phyloP scores from a whole-genome alignment of 2,113 vertebrate genomes.

The Oncorhynchus clarkii region DNA sequence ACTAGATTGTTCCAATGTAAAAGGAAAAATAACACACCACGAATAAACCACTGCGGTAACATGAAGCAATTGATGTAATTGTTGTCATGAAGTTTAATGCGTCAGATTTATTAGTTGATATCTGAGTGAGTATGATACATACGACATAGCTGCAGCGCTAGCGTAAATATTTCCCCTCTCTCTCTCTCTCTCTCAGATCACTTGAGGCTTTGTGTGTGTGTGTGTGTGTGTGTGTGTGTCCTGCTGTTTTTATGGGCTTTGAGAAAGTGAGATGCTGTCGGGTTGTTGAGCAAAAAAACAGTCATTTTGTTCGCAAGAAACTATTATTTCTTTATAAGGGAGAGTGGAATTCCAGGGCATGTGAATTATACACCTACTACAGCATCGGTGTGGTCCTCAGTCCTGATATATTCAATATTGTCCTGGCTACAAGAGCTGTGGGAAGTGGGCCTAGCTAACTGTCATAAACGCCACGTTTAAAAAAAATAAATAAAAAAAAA shows the following conservation, averaged over 20 bases:
- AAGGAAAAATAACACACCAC: conserved; percentile 40
- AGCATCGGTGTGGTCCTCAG: conserved; percentile 37
- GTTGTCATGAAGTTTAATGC: conserved; percentile 17
- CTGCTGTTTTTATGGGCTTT: conserved; percentile 31
- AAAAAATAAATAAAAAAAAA: background rate
- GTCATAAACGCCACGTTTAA: conserved; percentile 23
- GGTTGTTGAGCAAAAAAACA: conserved; percentile 60
- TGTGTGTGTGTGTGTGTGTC: background rate
- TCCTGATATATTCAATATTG: conserved; percentile 1
- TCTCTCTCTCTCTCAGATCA: conserved; percentile 21
- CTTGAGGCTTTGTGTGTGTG: conserved; percentile 15
- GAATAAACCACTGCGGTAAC: conserved; percentile 24
- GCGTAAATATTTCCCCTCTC: conserved; percentile 31
- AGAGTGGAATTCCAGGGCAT: conserved; percentile 37
- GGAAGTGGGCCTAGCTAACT: conserved; percentile 4
- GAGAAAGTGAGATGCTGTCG: conserved; percentile 33
- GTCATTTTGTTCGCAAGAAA: conserved; percentile 41
- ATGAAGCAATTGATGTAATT: conserved; percentile 43
- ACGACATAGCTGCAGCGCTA: background rate
- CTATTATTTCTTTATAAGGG: conserved; percentile 36
- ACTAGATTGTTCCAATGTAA: conserved; percentile 24
- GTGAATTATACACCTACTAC: conserved; percentile 31
- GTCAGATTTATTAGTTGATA: conserved; percentile 19
- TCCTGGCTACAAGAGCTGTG: conserved; percentile 12
- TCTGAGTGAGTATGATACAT: background rate